These are phyloP conservation scores for Bombyx huttoni DNA, from an alignment of 2,888 invertebrate genomes.

Conservation along the genomic window DNA sequence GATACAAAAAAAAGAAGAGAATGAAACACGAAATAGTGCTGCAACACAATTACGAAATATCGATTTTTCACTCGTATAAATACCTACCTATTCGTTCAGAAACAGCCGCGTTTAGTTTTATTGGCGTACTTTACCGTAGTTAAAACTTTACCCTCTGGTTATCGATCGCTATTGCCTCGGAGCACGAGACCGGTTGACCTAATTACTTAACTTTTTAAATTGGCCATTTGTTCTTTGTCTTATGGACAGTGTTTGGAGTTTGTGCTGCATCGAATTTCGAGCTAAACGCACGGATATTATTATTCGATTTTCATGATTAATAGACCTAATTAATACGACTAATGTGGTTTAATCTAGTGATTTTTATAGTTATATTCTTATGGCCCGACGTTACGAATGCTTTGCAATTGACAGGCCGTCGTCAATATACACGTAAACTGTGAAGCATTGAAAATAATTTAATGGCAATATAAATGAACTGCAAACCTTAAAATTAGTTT, in stretches of 20 bases:
- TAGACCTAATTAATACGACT: no score
- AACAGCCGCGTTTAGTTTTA: constrained; percentile 43
- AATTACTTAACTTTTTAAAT: constrained; percentile 58
- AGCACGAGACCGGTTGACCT: constrained; percentile 52
- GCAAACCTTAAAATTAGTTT: no score
- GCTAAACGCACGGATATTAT: not conserved
- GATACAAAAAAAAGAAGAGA: not conserved
- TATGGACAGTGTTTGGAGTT: not conserved
- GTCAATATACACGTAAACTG: no score
- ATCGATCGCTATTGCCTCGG: constrained; percentile 40
- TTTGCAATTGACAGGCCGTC: no score
- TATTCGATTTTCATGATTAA: not conserved
- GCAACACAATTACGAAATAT: constrained; percentile 26
- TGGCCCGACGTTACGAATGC: no score
- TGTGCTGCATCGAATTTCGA: not conserved
- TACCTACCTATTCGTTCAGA: constrained; percentile 10
- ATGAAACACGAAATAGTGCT: constrained; percentile 9
- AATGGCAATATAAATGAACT: no score
- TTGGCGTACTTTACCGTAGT: constrained; percentile 36
- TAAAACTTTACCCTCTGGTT: constrained; percentile 35
- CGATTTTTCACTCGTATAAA: constrained; percentile 35
- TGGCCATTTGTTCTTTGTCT: constrained; percentile 20
- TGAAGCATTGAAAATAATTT: no score
- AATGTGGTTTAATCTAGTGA: no score
- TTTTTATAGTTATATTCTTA: no score